Evolutionary conservation across 2,113 vertebrate species (phyloP).

Genomic region (Neotragus pygmaeus): DNA sequence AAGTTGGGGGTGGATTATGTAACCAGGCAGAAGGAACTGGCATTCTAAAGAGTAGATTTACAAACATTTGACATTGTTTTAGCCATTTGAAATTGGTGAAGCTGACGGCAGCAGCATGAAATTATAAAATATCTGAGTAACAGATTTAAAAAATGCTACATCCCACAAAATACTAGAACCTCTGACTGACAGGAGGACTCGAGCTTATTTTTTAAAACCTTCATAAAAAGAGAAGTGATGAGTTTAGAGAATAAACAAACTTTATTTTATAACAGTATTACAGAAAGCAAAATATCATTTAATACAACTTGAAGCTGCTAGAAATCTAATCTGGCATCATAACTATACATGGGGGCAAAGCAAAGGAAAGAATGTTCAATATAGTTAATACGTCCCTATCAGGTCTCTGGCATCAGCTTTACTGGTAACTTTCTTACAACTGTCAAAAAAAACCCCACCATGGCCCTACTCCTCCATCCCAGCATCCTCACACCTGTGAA

Average conservation of each 20-base stretch:
- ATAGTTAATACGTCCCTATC: conserved; percentile 75
- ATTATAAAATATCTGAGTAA: neutral
- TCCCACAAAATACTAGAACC: neutral
- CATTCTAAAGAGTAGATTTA: neutral
- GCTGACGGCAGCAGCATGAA: too few species aligned
- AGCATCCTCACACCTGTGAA: conserved; percentile 63
- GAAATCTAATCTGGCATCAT: conserved; percentile 84
- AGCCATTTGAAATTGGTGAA: neutral
- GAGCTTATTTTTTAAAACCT: neutral
- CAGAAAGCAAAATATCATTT: conserved; percentile 87
- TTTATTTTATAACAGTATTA: conserved; percentile 98
- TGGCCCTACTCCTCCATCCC: conserved; percentile 1
- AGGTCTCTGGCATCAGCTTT: conserved; percentile 72
- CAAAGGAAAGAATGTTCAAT: conserved; percentile 66
- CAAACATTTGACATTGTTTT: neutral
- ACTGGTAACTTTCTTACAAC: conserved; percentile 60
- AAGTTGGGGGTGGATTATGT: neutral
- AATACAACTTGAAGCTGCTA: conserved; percentile 89
- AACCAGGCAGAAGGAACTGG: neutral
- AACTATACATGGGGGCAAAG: conserved; percentile 84
- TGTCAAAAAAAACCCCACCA: conserved; percentile 35
- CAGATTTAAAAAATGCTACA: neutral
- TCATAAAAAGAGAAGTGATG: conserved; percentile 31
- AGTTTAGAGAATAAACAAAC: conserved; percentile 91
- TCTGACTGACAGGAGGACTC: neutral